Percentiles rank a stretch among this genome's conserved stretches.
Evolutionary conservation across 2,113 vertebrate genomes (phyloP).

Genomic region (Grammomys surdaster): DNA sequence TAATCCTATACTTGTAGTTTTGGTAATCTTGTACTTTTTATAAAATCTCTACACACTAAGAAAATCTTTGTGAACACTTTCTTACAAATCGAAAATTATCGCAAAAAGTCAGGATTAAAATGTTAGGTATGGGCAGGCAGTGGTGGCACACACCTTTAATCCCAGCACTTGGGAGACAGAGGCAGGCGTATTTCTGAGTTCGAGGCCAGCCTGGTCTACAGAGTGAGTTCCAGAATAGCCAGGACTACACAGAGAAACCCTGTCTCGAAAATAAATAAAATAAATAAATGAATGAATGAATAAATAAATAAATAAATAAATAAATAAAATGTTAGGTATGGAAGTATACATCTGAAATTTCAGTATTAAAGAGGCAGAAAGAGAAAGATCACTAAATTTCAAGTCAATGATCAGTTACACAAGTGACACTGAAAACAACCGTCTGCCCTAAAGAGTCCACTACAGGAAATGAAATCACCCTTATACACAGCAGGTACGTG

Average conservation of each 20-base stretch:
- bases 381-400: neutral
- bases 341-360: neutral
- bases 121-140: neutral
- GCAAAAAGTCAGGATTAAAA: neutral
- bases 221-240: no score
- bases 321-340: neutral
- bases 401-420: neutral
- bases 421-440: neutral
- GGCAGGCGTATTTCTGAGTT: no score
- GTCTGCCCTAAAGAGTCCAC: neutral
- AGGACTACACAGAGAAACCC: no score
- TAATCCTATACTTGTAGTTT: no score
- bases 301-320: no score
- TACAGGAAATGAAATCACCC: neutral
- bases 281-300: no score
- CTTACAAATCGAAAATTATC: neutral
- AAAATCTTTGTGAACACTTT: neutral
- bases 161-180: no score
- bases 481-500: neutral
- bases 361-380: neutral
- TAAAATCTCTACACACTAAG: neutral
- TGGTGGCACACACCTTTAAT: no score
- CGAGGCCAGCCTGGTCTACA: no score
- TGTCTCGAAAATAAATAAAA: no score
- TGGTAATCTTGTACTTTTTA: neutral